Base-by-base conservation (phyloP, 2,888 invertebrate species). In the Torymus aiolomorphi region DNA sequence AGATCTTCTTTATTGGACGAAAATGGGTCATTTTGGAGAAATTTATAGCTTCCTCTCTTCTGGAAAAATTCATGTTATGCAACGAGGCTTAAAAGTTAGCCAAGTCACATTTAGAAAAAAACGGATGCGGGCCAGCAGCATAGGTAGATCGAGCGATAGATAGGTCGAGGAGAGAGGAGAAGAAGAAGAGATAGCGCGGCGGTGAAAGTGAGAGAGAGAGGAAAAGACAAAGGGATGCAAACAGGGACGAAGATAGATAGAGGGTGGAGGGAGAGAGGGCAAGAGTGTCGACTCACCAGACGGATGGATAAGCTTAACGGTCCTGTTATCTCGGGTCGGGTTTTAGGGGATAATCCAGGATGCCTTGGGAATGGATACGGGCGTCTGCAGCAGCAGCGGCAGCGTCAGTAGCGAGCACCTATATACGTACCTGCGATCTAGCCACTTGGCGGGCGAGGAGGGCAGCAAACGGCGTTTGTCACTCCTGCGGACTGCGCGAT, bases 291-390 rank as follows among this genome's bases (percentile, higher is more conserved):
- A 74, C 70, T 83, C 76, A 76, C 63, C 71, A 84, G 86, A 86
- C 86, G 85, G 85, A 88, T 86, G 84, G 86, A 85, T 83, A 82
- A 84, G 86, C 86, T 87, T 87, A 87, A 86, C 84, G 85, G 82
- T 84, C 57, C 72, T 83, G 85, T 87, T 88, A 88, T 88, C 88
- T 86, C 77, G 69, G 84, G 82, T 85, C 84, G 85, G 87, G 84
- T 87, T 86, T 87, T 86, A 83, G 85, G 83, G 84, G 81, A 85
- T 87, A 86, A 88, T 88, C 87, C 85, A 51, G 80, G 83, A 81
- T 81, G 83, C 80, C 82, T 75, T 78, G 84, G 84, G 84, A 59
- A 86, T 84, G 84, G 84, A 81, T 74, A 76, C 76, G 67, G 83
- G 80, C 71, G 80, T 83, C 82, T 82, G 31, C 31, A 31, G 31